phyloP scores from a whole-genome alignment of 2,888 invertebrate genomes.

The Atherix ibis region DNA sequence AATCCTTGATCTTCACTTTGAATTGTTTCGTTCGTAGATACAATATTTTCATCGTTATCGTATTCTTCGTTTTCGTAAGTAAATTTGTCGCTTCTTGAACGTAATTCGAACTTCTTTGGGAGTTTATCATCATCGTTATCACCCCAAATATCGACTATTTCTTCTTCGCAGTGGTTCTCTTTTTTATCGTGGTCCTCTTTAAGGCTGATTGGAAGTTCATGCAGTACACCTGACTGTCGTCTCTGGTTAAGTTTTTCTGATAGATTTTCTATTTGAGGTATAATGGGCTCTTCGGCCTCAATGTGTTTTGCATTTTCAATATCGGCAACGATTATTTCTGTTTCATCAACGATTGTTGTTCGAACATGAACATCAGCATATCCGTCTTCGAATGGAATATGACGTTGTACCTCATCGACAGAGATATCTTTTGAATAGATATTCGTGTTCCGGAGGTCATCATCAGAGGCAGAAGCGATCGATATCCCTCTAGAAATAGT shows the following conservation, averaged over 20 bases:
- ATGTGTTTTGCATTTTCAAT: conserved; percentile 4
- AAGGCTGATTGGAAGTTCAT: background rate
- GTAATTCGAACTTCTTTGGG: conserved; percentile 7
- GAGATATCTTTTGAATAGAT: conserved; percentile 41
- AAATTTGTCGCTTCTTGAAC: background rate
- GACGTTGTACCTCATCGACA: conserved; percentile 40
- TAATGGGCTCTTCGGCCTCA: background rate
- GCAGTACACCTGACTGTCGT: background rate
- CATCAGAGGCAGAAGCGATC: conserved; percentile 49
- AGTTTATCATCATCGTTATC: conserved; percentile 5
- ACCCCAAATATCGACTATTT: conserved; percentile 1
- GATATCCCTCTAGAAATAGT: conserved; percentile 40
- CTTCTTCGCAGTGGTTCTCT: background rate
- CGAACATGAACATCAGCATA: conserved; percentile 14
- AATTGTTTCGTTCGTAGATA: background rate
- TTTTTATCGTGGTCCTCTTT: conserved; percentile 8
- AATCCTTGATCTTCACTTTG: conserved; percentile 41
- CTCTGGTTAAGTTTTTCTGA: background rate
- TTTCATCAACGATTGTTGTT: conserved; percentile 23
- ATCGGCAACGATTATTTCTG: conserved; percentile 9
- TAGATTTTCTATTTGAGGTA: background rate
- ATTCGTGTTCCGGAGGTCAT: conserved; percentile 33
- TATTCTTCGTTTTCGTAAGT: background rate
- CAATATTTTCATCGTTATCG: conserved; percentile 31
- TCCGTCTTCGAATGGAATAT: conserved; percentile 35